Evolutionary conservation across 2,888 invertebrate species (phyloP).

Genomic region (Biston stratarius): DNA sequence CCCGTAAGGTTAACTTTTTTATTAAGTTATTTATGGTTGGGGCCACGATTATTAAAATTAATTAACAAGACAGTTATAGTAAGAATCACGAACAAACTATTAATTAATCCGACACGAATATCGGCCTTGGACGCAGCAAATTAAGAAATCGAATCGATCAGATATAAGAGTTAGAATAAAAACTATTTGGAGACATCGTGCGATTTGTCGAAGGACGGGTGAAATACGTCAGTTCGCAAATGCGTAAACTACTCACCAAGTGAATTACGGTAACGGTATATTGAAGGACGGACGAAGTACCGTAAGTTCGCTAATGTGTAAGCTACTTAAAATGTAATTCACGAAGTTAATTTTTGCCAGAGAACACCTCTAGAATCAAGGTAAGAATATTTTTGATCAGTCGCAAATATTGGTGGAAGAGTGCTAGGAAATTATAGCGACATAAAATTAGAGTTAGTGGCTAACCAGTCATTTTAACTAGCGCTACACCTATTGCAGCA

Average conservation of each 20-base stretch:
- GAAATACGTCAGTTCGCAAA: constrained; percentile 57
- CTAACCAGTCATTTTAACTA: too few relatives aligned
- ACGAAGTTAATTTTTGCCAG: too few relatives aligned
- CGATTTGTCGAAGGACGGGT: constrained; percentile 51
- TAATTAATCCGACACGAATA: constrained; percentile 45
- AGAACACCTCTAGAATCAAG: too few relatives aligned
- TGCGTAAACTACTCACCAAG: constrained; percentile 11
- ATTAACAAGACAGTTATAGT: constrained; percentile 40
- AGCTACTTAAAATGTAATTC: too few relatives aligned
- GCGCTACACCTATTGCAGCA: too few relatives aligned
- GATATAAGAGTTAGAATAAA: constrained; percentile 43
- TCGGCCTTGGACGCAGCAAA: constrained; percentile 46
- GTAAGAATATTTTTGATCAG: too few relatives aligned
- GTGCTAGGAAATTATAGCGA: too few relatives aligned
- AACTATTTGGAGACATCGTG: constrained; percentile 53
- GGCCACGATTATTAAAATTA: constrained; percentile 33
- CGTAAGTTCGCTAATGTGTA: too few relatives aligned
- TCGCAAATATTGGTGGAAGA: too few relatives aligned
- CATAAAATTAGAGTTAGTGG: too few relatives aligned
- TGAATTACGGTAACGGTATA: too few relatives aligned
- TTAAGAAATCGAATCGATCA: constrained; percentile 55
- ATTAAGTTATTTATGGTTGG: constrained; percentile 27
- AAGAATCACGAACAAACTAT: constrained; percentile 35
- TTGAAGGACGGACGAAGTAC: too few relatives aligned
- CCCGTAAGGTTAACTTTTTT: constrained; percentile 31